A percentile compares a stretch with the other conserved stretches of the same genome.
phyloP scores from a whole-genome alignment of 2,888 invertebrate species.

The Crocallis elinguaria region DNA sequence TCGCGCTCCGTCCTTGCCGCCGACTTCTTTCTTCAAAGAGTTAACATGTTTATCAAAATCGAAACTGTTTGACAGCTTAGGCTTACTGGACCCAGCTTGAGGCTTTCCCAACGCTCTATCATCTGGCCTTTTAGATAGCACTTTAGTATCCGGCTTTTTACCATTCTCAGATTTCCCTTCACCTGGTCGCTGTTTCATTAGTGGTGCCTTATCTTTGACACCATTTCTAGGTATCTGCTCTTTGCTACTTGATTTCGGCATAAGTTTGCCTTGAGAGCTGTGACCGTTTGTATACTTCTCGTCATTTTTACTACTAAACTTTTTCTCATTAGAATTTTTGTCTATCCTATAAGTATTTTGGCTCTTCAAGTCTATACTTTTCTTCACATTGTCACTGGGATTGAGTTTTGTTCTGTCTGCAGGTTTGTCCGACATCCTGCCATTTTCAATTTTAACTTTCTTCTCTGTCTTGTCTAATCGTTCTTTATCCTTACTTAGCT shows the following conservation, averaged over 20 bases:
- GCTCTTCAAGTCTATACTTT: constrained; percentile 75
- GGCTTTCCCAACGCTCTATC: constrained; percentile 51
- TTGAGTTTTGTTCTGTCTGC: constrained; percentile 60
- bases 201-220: constrained; percentile 52
- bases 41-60: constrained; percentile 79
- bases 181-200: constrained; percentile 51
- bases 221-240: constrained; percentile 52
- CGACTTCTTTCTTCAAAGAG: constrained; percentile 53
- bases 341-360: constrained; percentile 82
- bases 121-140: constrained; percentile 54
- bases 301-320: constrained; percentile 54
- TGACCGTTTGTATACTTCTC: constrained; percentile 63
- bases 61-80: constrained; percentile 60
- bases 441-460: constrained; percentile 64
- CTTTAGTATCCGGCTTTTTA: constrained; percentile 52
- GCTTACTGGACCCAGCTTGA: constrained; percentile 61
- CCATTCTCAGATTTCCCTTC: constrained; percentile 37
- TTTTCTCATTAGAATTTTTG: constrained; percentile 70
- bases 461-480: constrained; percentile 63
- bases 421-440: constrained; percentile 48
- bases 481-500: constrained; percentile 69
- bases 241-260: constrained; percentile 59
- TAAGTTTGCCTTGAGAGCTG: constrained; percentile 59
- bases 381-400: constrained; percentile 61
- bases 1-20: constrained; percentile 53